Conservation (phyloP, 2,113 vertebrate species). For the Ariopsis seemanni region DNA sequence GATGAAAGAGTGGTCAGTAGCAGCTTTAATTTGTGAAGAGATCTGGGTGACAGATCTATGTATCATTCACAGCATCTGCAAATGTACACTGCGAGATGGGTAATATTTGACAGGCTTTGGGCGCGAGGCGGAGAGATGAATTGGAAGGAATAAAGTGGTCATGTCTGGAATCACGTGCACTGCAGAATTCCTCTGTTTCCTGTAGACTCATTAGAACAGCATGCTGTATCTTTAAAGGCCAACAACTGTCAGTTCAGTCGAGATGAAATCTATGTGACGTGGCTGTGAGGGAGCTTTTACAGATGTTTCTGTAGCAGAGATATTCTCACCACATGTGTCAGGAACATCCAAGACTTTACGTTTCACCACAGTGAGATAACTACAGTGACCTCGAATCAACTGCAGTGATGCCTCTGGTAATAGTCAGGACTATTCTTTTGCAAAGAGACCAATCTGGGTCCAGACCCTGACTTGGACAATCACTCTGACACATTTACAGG, state of each 20-base stretch:
- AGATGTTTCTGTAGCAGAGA: conserved; percentile 30
- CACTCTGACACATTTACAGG: not conserved
- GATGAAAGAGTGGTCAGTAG: conserved; percentile 60
- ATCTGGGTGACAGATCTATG: conserved; percentile 49
- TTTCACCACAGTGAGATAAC: conserved; percentile 6
- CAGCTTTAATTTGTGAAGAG: conserved; percentile 65
- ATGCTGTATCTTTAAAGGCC: conserved; percentile 46
- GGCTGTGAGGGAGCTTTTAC: conserved; percentile 53
- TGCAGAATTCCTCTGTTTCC: conserved; percentile 19
- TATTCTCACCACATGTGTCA: conserved; percentile 44
- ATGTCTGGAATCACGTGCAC: conserved; percentile 11
- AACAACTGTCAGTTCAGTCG: conserved; percentile 48
- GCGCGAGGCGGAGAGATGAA: conserved; percentile 47
- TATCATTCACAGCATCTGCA: conserved; percentile 63
- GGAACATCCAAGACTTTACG: conserved; percentile 12
- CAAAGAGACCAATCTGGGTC: not conserved
- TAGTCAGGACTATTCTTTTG: not conserved
- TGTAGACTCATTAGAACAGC: conserved; percentile 59
- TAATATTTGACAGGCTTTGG: conserved; percentile 45
- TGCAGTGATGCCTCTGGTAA: not conserved
- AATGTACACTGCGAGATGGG: conserved; percentile 17
- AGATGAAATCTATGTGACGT: conserved; percentile 34
- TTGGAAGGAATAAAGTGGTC: not conserved
- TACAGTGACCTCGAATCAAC: conserved; percentile 17
- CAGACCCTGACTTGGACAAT: not conserved